A percentile compares a stretch with the other conserved stretches of the same genome.
These are phyloP conservation scores for Thera obeliscata DNA, from an alignment of 2,888 invertebrate species.

Conservation along the genomic window DNA sequence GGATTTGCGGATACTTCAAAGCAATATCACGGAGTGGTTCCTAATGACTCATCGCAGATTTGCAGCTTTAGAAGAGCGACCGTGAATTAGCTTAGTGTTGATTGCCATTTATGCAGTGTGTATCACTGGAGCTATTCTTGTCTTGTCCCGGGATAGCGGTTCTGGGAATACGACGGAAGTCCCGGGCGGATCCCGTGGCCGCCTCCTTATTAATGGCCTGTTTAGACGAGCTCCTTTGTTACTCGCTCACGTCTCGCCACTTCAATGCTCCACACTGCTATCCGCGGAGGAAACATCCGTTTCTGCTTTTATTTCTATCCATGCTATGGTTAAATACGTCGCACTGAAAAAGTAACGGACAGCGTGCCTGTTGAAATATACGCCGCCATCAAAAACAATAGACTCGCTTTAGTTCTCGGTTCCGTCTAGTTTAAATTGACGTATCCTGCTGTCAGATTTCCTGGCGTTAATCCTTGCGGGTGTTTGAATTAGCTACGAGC, in stretches of 20 bases:
- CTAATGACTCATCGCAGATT: constrained; percentile 40
- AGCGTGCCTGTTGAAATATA: constrained; percentile 38
- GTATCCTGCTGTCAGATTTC: constrained; percentile 80
- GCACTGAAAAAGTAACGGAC: constrained; percentile 53
- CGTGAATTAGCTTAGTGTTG: constrained; percentile 45
- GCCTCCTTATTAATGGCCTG: constrained; percentile 83
- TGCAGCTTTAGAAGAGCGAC: constrained; percentile 33
- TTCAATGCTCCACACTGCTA: constrained; percentile 52
- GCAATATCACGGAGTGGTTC: constrained; percentile 22
- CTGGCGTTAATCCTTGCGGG: constrained; percentile 71
- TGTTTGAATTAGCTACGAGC: constrained; percentile 70
- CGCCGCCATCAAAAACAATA: constrained; percentile 54
- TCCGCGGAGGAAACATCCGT: constrained; percentile 41
- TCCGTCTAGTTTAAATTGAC: constrained; percentile 79
- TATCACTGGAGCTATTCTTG: constrained; percentile 74
- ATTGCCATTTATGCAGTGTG: constrained; percentile 65
- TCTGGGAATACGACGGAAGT: constrained; percentile 81
- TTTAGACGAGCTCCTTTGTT: constrained; percentile 82
- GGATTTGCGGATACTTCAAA: constrained; percentile 39
- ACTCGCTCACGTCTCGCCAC: constrained; percentile 78
- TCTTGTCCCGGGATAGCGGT: constrained; percentile 74
- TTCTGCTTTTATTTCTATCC: constrained; percentile 40
- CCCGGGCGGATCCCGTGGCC: constrained; percentile 72
- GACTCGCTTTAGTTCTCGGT: constrained; percentile 59
- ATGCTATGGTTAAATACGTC: constrained; percentile 40